Evolutionary conservation across 2,113 vertebrate genomes (phyloP).

Genomic region (Apistogramma diplotaenia): DNA sequence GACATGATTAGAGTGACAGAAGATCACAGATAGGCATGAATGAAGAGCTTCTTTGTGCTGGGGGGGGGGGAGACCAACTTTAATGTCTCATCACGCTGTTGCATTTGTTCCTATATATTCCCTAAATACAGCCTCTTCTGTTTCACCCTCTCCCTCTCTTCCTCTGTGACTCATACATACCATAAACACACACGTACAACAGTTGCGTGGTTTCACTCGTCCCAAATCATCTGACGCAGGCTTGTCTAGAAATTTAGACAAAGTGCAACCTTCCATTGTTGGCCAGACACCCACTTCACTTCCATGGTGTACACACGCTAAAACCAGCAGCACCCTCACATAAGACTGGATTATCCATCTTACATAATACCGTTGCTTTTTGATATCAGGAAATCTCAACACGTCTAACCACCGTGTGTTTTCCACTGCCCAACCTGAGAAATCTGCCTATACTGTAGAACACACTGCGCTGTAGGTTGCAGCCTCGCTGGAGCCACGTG

Average conservation of each 20-base stretch:
- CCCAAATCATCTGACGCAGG: conserved; percentile 23
- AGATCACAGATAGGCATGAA: conserved; percentile 51
- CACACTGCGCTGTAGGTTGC: conserved; percentile 7
- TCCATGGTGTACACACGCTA: conserved; percentile 3
- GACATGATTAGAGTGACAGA: conserved; percentile 33
- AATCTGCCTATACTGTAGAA: conserved; percentile 26
- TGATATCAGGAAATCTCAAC: conserved; percentile 18
- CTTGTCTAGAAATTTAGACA: conserved; percentile 30
- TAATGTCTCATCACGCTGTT: conserved; percentile 35
- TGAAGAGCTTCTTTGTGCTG: conserved; percentile 69
- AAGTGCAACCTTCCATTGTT: conserved; percentile 43
- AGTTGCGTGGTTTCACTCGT: conserved; percentile 46
- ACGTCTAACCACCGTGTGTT: neutral
- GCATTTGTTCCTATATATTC: conserved; percentile 37
- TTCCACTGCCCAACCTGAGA: conserved; percentile 20
- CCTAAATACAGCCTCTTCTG: conserved; percentile 42
- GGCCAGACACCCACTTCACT: conserved; percentile 32
- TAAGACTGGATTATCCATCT: conserved; percentile 44
- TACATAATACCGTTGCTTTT: conserved; percentile 32
- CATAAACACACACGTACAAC: conserved; percentile 51
- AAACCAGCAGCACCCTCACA: conserved; percentile 33
- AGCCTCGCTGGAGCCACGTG: conserved; percentile 49
- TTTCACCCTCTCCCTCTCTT: conserved; percentile 22
- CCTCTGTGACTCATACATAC: conserved; percentile 53
- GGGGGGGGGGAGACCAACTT: conserved; percentile 29